Evolutionary conservation across 2,888 invertebrate genomes (phyloP).

Genomic region (Tipula helvola): DNA sequence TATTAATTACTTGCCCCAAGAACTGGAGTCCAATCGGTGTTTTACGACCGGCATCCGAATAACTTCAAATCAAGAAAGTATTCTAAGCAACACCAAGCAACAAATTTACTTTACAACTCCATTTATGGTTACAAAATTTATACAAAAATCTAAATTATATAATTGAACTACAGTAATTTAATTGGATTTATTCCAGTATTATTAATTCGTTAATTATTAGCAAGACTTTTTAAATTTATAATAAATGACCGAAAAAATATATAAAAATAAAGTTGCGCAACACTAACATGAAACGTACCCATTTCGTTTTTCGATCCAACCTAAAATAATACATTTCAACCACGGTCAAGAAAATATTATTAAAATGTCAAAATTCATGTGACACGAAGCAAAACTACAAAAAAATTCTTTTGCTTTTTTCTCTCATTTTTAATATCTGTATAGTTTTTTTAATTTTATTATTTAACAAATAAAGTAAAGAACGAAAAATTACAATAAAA

Average conservation of each 20-base stretch:
- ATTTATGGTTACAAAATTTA: no score
- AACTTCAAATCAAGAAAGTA: no score
- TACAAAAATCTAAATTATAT: no score
- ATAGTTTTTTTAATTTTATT: conserved; percentile 5
- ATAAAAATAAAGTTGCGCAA: not conserved
- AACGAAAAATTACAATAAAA: not conserved
- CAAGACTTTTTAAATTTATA: no score
- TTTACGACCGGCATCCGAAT: no score
- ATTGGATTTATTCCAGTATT: no score
- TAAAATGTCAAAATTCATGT: conserved; percentile 11
- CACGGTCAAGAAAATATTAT: not conserved
- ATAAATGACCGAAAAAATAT: not conserved
- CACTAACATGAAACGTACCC: not conserved
- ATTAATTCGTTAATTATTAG: no score
- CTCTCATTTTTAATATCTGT: not conserved
- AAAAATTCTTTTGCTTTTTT: not conserved
- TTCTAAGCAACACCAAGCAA: no score
- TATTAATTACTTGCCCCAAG: no score
- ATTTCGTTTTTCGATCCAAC: not conserved
- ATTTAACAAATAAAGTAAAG: not conserved
- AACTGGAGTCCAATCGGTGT: no score
- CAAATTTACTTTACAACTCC: no score
- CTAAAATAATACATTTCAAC: not conserved
- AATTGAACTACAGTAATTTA: no score
- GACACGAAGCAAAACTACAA: not conserved